Conservation (phyloP, 2,797 vertebrate genomes). For the Diplodus sargus region DNA sequence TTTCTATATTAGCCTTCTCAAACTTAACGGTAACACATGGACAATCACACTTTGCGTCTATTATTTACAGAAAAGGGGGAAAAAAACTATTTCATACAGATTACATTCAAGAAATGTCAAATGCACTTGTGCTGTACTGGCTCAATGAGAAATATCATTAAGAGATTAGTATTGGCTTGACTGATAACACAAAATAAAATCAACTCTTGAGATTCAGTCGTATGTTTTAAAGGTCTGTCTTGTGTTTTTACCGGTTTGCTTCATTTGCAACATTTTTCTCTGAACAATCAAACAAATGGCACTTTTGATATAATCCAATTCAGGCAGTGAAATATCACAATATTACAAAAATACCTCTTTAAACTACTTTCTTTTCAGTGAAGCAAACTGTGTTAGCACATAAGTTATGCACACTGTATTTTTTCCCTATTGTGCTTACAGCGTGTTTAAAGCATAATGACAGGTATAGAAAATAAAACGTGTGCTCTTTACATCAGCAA, state of each 20-base stretch:
- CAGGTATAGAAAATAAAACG: constrained; percentile 21
- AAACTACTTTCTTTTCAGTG: constrained; percentile 29
- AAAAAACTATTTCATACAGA: constrained; percentile 76
- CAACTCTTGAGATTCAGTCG: constrained; percentile 37
- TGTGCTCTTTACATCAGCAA: constrained; percentile 40
- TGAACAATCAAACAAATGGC: constrained; percentile 41
- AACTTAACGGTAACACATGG: constrained; percentile 78
- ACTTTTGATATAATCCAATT: constrained; percentile 49
- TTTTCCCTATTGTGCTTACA: constrained; percentile 35
- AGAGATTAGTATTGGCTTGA: constrained; percentile 42
- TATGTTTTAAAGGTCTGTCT: constrained; percentile 26
- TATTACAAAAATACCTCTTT: constrained; percentile 42
- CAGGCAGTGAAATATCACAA: constrained; percentile 30
- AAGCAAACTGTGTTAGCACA: constrained; percentile 34
- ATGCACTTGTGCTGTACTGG: constrained; percentile 77
- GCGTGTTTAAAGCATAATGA: constrained; percentile 12
- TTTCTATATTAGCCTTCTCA: constrained; percentile 69
- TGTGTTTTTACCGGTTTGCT: constrained; percentile 18
- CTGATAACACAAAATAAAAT: constrained; percentile 55
- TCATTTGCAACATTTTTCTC: constrained; percentile 10
- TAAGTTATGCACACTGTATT: constrained; percentile 20
- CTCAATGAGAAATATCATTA: constrained; percentile 68
- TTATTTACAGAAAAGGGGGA: constrained; percentile 87
- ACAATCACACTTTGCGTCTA: constrained; percentile 80
- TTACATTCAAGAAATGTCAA: constrained; percentile 87